Evolutionary conservation across 1,140 invertebrate genomes (phyloP).

Genomic region (Drosophila takahashii): DNA sequence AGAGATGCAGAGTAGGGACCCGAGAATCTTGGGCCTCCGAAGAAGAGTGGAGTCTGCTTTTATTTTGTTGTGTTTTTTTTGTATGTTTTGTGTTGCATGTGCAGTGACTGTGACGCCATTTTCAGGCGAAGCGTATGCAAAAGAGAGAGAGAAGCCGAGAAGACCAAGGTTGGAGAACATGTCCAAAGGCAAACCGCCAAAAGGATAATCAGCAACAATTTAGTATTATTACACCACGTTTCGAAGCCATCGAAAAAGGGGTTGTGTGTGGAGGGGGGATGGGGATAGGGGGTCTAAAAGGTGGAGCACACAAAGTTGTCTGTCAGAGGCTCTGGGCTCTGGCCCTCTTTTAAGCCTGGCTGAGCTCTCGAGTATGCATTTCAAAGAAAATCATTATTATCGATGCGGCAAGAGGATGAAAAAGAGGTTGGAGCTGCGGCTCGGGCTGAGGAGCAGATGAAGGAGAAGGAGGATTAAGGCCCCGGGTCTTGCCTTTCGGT

Average conservation of each 20-base stretch:
- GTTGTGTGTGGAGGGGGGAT: background rate
- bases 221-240: conserved; percentile 85
- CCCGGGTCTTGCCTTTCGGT: conserved; percentile 62
- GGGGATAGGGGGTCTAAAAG: conserved; percentile 7
- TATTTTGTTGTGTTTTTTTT: conserved; percentile 22
- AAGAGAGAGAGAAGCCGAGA: conserved; percentile 54
- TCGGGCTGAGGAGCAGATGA: too few species aligned
- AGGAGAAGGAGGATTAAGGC: conserved; percentile 6
- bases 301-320: conserved; percentile 72
- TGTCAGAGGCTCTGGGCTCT: conserved; percentile 57
- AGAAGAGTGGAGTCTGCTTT: conserved; percentile 29
- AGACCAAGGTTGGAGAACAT: conserved; percentile 50
- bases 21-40: conserved; percentile 16
- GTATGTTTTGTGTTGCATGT: conserved; percentile 43
- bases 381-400: conserved; percentile 84
- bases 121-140: conserved; percentile 75
- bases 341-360: conserved; percentile 41
- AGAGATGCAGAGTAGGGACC: conserved; percentile 68
- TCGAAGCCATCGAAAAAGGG: conserved; percentile 73
- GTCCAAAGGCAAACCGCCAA: conserved; percentile 84
- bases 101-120: conserved; percentile 79
- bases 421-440: conserved; percentile 8
- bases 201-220: conserved; percentile 85
- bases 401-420: conserved; percentile 66
- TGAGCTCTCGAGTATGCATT: conserved; percentile 80